These are phyloP conservation scores for Pogonocichla stellata DNA, from an alignment of 2,113 vertebrate species.

Conservation along the genomic window DNA sequence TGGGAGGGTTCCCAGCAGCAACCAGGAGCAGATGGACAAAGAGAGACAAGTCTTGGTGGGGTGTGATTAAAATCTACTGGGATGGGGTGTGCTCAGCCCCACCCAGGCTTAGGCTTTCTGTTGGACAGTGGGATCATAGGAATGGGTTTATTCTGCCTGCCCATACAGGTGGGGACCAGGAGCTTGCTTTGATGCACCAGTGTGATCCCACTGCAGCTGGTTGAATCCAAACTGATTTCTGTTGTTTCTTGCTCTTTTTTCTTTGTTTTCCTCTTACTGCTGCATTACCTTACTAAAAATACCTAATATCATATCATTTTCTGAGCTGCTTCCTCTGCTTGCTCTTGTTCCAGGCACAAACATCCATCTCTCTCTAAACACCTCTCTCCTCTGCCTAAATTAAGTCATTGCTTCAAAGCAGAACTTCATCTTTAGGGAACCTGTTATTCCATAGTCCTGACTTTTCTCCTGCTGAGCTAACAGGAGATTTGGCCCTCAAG, in stretches of 20 bases:
- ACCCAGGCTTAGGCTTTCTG: background rate
- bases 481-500: background rate
- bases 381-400: background rate
- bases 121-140: fast-evolving
- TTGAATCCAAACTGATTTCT: background rate
- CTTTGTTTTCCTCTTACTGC: conserved; percentile 15
- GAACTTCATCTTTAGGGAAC: background rate
- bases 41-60: background rate
- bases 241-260: background rate
- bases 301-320: background rate
- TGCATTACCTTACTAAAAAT: conserved; percentile 45
- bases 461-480: background rate
- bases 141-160: background rate
- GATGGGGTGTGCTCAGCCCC: background rate
- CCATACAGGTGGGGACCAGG: background rate
- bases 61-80: background rate
- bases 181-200: background rate
- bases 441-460: background rate
- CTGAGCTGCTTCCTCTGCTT: conserved; percentile 35
- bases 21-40: background rate
- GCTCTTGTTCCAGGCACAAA: conserved; percentile 46
- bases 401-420: conserved; percentile 2
- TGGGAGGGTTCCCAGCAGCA: background rate
- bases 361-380: conserved; percentile 18
- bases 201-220: background rate